Conservation (phyloP, 2,113 vertebrate species). For the Chloropsis cyanopogon region DNA sequence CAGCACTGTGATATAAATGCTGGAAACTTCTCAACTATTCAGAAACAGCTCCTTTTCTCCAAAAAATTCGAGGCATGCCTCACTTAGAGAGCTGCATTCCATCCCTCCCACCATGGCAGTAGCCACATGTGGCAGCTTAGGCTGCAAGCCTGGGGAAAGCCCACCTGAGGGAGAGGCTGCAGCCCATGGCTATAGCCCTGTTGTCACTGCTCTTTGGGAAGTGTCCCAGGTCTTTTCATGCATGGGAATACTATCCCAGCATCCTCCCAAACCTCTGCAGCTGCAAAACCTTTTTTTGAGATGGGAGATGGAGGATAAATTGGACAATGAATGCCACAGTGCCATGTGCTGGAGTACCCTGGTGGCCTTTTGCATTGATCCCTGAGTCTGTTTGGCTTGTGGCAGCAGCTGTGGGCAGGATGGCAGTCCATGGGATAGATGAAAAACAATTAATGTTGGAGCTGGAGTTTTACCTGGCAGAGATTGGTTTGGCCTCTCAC, state of each 20-base stretch:
- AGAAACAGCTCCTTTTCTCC: neutral
- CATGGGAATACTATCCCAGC: neutral
- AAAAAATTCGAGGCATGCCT: neutral
- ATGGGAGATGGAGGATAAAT: neutral
- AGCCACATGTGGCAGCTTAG: neutral
- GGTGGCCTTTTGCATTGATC: neutral
- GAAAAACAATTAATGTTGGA: neutral
- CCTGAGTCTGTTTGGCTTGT: neutral
- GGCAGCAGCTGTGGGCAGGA: neutral
- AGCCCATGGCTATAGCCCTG: neutral
- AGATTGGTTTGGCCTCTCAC: neutral
- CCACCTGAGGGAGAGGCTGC: neutral
- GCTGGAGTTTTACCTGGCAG: neutral
- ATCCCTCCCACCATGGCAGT: neutral
- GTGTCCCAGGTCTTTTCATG: neutral
- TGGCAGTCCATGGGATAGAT: accelerated
- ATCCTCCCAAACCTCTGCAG: neutral
- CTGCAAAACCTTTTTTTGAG: neutral
- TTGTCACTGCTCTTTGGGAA: neutral
- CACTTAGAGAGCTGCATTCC: neutral
- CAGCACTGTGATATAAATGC: neutral
- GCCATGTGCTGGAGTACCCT: neutral
- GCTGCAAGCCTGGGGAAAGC: neutral
- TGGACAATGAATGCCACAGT: accelerated
- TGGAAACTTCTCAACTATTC: neutral